Conservation (phyloP, 2,797 vertebrate species). For the Channallabes apus region DNA sequence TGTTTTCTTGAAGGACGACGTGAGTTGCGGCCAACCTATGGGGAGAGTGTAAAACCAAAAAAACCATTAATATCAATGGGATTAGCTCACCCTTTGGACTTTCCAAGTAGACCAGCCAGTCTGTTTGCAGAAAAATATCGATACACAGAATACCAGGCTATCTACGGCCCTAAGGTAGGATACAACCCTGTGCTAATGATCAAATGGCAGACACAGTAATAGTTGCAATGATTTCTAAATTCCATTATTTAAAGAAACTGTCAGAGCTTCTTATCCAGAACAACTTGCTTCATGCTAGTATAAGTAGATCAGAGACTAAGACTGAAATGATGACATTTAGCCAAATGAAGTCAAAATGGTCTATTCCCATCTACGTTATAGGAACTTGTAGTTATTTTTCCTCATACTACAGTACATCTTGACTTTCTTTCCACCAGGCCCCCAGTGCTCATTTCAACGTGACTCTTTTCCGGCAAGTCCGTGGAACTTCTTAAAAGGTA, state of each 20-base stretch:
- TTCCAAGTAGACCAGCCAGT: background rate
- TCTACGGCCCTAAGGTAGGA: background rate
- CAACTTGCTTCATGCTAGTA: background rate
- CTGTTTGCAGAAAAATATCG: background rate
- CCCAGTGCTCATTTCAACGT: background rate
- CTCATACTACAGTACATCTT: background rate
- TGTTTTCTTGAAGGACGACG: background rate
- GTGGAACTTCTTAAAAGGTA: constrained; percentile 1
- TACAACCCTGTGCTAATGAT: background rate
- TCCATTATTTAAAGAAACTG: background rate
- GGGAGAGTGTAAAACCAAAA: background rate
- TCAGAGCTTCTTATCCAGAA: background rate
- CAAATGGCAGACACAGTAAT: background rate
- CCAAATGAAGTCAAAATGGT: background rate
- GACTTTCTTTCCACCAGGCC: background rate
- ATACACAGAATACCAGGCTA: background rate
- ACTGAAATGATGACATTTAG: background rate
- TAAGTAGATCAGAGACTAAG: background rate
- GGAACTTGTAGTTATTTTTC: background rate
- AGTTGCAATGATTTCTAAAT: background rate
- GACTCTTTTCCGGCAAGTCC: background rate
- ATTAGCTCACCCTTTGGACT: too few relatives aligned
- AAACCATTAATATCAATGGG: background rate
- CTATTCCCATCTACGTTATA: background rate
- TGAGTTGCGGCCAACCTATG: background rate